Conservation (phyloP, 2,113 vertebrate species). For the Pteronura brasiliensis region DNA sequence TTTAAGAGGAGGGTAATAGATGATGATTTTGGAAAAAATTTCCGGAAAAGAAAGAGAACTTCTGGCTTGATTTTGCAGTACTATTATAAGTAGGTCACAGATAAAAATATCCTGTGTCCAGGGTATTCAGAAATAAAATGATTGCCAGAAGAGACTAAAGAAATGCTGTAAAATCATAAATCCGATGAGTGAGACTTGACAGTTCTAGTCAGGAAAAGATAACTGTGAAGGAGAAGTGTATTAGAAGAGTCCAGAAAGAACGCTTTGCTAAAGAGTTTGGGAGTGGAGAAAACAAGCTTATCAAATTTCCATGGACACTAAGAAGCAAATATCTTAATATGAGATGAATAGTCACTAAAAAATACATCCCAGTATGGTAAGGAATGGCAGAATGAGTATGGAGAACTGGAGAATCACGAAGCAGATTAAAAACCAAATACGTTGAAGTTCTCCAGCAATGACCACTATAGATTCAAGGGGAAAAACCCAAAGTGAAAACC, state of each 20-base stretch:
- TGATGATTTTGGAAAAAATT: background rate
- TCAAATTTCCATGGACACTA: background rate
- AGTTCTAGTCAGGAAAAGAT: background rate
- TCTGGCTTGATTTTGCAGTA: constrained; percentile 6
- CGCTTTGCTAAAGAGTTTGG: background rate
- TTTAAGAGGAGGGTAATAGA: background rate
- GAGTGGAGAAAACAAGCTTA: background rate
- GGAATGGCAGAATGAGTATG: background rate
- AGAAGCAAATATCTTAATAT: background rate
- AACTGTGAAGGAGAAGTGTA: background rate
- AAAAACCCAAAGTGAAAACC: background rate
- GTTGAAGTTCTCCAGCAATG: background rate
- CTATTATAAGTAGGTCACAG: background rate
- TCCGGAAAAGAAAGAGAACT: constrained; percentile 34
- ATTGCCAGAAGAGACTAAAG: background rate
- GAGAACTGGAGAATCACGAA: background rate
- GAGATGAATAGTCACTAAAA: background rate
- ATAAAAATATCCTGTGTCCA: background rate
- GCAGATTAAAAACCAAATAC: background rate
- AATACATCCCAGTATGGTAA: background rate
- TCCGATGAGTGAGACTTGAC: background rate
- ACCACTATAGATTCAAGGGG: background rate
- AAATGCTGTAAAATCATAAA: background rate
- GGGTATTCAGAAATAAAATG: background rate
- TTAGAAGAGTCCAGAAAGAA: background rate